A percentile compares a stretch with the other conserved stretches of the same genome.
Conservation (phyloP, 2,888 invertebrate genomes). For the Aphidius colemani region DNA sequence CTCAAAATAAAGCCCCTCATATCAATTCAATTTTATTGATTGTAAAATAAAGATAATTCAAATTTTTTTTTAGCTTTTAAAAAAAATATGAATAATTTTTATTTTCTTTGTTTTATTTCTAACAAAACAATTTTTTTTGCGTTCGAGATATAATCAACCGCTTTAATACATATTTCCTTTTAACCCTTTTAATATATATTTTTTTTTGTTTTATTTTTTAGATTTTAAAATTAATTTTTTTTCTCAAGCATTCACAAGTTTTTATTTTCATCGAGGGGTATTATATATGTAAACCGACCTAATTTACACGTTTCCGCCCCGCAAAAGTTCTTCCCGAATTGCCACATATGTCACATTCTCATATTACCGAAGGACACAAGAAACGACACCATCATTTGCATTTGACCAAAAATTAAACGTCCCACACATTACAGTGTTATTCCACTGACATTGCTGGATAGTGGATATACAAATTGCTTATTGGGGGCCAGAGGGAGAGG, state of each 20-base stretch:
- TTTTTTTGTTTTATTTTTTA: background rate
- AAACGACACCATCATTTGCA: slow-evolving; percentile 6
- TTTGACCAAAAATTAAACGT: slow-evolving; percentile 34
- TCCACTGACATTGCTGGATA: slow-evolving; percentile 30
- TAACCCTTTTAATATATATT: background rate
- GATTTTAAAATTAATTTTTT: background rate
- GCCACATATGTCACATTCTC: too few species aligned
- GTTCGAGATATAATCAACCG: too few species aligned
- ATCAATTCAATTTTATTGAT: too few species aligned
- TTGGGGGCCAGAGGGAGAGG: slow-evolving; percentile 8
- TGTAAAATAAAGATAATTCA: too few species aligned
- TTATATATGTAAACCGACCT: slow-evolving; percentile 19
- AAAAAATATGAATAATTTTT: too few species aligned
- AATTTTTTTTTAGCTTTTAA: too few species aligned
- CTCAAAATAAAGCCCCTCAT: too few species aligned
- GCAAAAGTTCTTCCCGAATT: too few species aligned
- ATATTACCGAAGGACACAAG: too few species aligned
- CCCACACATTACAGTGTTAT: slow-evolving; percentile 31
- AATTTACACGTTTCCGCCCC: slow-evolving; percentile 23
- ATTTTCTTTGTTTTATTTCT: too few species aligned
- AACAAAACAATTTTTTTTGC: too few species aligned
- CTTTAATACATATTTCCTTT: background rate
- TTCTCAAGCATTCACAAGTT: background rate
- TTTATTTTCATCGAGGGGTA: too few species aligned
- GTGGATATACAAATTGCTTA: background rate